A percentile compares a stretch with the other conserved stretches of the same genome.
Evolutionary conservation across 2,888 invertebrate species (phyloP).

Genomic region (Ferrisia virgata): DNA sequence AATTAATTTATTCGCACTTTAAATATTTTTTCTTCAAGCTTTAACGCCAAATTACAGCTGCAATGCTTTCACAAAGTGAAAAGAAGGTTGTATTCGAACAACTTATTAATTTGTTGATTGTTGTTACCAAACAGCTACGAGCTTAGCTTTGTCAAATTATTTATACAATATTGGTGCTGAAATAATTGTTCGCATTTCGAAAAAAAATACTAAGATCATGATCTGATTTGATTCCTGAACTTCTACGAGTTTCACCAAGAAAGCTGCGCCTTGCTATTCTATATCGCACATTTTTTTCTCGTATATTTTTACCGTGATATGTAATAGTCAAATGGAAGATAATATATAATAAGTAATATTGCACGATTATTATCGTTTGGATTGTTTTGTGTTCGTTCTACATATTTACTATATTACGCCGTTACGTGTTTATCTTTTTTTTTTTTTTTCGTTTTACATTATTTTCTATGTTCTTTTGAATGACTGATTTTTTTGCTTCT

Average conservation of each 20-base stretch:
- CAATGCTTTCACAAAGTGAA: not conserved
- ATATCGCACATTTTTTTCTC: not conserved
- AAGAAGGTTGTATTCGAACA: not conserved
- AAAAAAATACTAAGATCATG: not conserved
- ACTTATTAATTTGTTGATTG: not conserved
- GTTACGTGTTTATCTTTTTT: not conserved
- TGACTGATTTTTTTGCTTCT: conserved; percentile 11
- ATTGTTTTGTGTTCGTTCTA: not conserved
- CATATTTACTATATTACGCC: not conserved
- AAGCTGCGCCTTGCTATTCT: not conserved
- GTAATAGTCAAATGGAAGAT: not conserved
- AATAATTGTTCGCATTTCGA: not conserved
- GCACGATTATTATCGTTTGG: not conserved
- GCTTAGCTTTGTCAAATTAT: conserved; percentile 16
- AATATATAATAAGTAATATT: not conserved
- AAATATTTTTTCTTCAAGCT: not conserved
- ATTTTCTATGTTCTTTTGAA: not conserved
- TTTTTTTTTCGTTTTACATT: not conserved
- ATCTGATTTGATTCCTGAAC: not conserved
- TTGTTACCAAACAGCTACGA: conserved; percentile 30
- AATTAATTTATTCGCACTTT: not conserved
- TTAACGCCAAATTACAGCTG: not conserved
- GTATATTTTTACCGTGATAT: not conserved
- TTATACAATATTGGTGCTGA: conserved; percentile 11
- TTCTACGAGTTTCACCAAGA: not conserved